Evolutionary conservation across 2,888 invertebrate genomes (phyloP).

Genomic region (Pandemis corylana): DNA sequence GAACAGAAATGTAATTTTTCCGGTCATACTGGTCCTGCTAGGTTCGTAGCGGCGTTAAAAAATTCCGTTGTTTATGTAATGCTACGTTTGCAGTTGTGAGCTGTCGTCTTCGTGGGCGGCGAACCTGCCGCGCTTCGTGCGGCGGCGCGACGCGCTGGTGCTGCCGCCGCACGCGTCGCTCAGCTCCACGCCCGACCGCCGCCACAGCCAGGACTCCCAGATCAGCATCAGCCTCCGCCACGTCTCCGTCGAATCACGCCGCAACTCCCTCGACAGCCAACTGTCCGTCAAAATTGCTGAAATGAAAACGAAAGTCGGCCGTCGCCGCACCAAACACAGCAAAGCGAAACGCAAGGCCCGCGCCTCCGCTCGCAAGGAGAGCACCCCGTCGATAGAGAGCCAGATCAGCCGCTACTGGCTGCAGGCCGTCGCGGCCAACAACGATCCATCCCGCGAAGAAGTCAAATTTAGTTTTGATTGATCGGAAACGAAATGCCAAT

Average conservation of each 20-base stretch:
- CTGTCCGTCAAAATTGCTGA: slow-evolving; percentile 93
- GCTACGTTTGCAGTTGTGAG: slow-evolving; percentile 86
- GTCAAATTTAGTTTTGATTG: slow-evolving; percentile 80
- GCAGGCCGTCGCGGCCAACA: slow-evolving; percentile 85
- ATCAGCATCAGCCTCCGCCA: slow-evolving; percentile 92
- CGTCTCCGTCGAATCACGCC: slow-evolving; percentile 93
- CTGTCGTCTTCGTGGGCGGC: slow-evolving; percentile 97
- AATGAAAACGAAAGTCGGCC: slow-evolving; percentile 89
- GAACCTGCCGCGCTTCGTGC: slow-evolving; percentile 93
- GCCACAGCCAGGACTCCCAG: slow-evolving; percentile 87
- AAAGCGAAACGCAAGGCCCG: slow-evolving; percentile 76
- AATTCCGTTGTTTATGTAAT: neutral
- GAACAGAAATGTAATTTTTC: neutral
- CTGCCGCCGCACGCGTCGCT: slow-evolving; percentile 80
- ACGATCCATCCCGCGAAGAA: slow-evolving; percentile 83
- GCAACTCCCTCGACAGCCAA: slow-evolving; percentile 95
- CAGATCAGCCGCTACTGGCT: slow-evolving; percentile 89
- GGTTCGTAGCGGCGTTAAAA: neutral
- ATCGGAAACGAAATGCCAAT: slow-evolving; percentile 40
- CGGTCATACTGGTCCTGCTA: no score
- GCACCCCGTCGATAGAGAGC: slow-evolving; percentile 93
- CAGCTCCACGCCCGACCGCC: slow-evolving; percentile 84
- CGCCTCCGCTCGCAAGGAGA: slow-evolving; percentile 83
- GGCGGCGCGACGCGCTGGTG: slow-evolving; percentile 92
- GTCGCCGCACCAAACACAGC: slow-evolving; percentile 78